Evolutionary conservation across 2,888 invertebrate species (phyloP).

Genomic region (Eristalis tenax): DNA sequence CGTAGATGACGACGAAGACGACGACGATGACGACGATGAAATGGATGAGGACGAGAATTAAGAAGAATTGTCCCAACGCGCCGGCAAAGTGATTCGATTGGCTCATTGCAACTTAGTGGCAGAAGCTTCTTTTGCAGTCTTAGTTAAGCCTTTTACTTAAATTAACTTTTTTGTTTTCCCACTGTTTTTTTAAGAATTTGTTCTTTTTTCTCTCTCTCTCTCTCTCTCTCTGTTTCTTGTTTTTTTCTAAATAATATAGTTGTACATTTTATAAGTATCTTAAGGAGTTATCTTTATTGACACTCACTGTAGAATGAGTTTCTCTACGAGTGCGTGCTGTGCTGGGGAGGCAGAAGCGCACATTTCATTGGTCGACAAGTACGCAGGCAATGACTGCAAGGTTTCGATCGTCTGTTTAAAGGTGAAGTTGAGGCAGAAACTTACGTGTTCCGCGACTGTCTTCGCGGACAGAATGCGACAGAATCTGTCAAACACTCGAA

Average conservation of each 20-base stretch:
- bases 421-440: not conserved
- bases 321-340: not conserved
- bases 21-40: constrained; percentile 63
- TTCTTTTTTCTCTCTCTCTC: constrained; percentile 33
- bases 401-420: not conserved
- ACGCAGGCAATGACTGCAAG: not conserved
- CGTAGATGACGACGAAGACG: constrained; percentile 54
- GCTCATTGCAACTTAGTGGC: constrained; percentile 4
- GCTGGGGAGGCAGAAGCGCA: constrained; percentile 15
- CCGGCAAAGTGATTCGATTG: not conserved
- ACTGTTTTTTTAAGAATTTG: constrained; percentile 14
- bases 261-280: constrained; percentile 62
- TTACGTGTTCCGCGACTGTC: too few species aligned
- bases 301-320: not conserved
- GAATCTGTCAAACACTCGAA: not conserved
- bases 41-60: constrained; percentile 59
- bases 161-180: constrained; percentile 43
- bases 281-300: constrained; percentile 26
- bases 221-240: constrained; percentile 36
- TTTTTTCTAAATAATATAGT: constrained; percentile 51
- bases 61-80: not conserved
- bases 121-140: not conserved
- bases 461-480: not conserved
- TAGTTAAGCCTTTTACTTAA: constrained; percentile 68
- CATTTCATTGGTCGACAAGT: not conserved